Evolutionary conservation across 2,113 vertebrate genomes (phyloP), one percentile per base, ranked within the genome.

Genomic region (Brachirus orientalis): DNA sequence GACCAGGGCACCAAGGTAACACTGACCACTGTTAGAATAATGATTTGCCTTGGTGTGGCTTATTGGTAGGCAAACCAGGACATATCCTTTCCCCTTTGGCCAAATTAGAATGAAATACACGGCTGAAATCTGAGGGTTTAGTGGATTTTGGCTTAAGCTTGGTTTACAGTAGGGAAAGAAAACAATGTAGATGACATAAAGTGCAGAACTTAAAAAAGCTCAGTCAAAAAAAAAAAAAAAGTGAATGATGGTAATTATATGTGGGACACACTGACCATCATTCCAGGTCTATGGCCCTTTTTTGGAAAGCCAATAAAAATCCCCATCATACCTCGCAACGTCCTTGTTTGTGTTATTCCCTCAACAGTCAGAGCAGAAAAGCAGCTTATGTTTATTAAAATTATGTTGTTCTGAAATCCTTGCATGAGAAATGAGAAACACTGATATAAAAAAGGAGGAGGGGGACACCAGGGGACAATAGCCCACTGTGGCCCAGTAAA

Each of bases 321-420:
- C 64, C 57, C 55, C 1, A 1, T 41, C 11, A 11, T 45, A 69
- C 74, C 53, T 70, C 65, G 47, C 28, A 65, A 72, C 72, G 73
- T 75, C 69, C 73, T 77, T 35, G 50, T 63, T 59, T 84, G 77
- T 80, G 69, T 84, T 89, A 86, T 83, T 87, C 82, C 70, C 83
- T 48, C 78, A 82, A 75, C 87, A 87, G 86, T 76, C 86, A 60
- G 81, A 83, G 80, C 70, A 91, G 87, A 87, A 92, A 92, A 92
- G 91, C 91, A 88, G 90, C 90, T 92, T 91, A 91, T 61, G 81
- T 80, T 90, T 89, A 93, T 91, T 90, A 91, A 88, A 88, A 90
- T 81, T 80, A 85, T 55, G 63, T 77, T 56, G 63, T 28, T 89
- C 70, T 80, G 69, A 90, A 90, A 91, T 84, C 83, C 84, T 82